A percentile compares a stretch with the other conserved stretches of the same genome.
These are phyloP conservation scores for Bujurquina vittata DNA, from an alignment of 2,113 vertebrate genomes.

Conservation along the genomic window DNA sequence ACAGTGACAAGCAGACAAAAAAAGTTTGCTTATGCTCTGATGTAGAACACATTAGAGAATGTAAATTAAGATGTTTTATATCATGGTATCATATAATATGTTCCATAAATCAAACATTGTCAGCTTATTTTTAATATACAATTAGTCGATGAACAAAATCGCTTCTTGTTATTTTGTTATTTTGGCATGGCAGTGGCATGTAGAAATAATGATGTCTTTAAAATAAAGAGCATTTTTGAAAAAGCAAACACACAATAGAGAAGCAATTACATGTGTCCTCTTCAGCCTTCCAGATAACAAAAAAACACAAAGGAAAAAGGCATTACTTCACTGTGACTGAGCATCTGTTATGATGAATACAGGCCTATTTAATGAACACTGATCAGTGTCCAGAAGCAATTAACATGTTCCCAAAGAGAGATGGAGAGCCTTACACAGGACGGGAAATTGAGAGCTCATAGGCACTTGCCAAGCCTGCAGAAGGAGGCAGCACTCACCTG, in stretches of 20 bases:
- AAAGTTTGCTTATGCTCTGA: neutral
- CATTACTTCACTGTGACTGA: slow-evolving; percentile 32
- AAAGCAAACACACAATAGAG: neutral
- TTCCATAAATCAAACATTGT: neutral
- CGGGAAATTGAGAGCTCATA: slow-evolving; percentile 9
- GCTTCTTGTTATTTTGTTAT: neutral
- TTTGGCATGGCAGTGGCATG: neutral
- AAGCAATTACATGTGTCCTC: slow-evolving; percentile 30
- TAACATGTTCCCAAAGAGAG: slow-evolving; percentile 57
- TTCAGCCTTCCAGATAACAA: neutral
- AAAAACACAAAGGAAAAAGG: slow-evolving; percentile 14
- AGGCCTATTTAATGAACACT: slow-evolving; percentile 61
- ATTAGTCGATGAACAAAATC: neutral
- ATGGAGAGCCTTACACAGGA: slow-evolving; percentile 35
- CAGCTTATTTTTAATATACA: neutral
- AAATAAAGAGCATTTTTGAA: neutral
- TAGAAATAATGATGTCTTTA: neutral
- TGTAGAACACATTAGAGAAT: neutral
- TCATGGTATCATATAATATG: neutral
- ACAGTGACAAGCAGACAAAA: neutral
- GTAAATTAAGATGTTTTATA: neutral
- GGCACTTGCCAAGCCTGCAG: slow-evolving; percentile 52
- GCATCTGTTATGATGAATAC: slow-evolving; percentile 62
- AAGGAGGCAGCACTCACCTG: slow-evolving; percentile 61
- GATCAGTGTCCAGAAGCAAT: slow-evolving; percentile 75